Evolutionary conservation across 2,888 invertebrate genomes (phyloP).

Genomic region (Alcis repandata): DNA sequence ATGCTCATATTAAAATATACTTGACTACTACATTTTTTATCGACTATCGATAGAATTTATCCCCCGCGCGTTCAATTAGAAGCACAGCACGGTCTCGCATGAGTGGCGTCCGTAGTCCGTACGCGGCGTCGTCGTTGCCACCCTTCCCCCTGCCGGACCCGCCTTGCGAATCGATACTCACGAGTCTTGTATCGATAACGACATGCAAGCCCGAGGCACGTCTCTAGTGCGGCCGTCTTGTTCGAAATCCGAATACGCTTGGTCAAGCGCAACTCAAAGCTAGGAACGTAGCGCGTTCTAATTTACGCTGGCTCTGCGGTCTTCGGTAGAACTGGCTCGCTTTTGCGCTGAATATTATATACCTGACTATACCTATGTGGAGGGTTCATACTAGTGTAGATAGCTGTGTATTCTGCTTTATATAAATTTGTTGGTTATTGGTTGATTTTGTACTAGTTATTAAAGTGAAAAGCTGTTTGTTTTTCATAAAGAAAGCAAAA

Average conservation of each 20-base stretch:
- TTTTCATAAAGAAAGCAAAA: too few relatives aligned
- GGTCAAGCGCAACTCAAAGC: constrained; percentile 84
- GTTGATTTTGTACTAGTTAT: background rate
- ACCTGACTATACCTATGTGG: constrained; percentile 25
- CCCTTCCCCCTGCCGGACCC: constrained; percentile 54
- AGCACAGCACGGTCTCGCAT: constrained; percentile 78
- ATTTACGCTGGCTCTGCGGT: constrained; percentile 70
- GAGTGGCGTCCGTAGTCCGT: constrained; percentile 74
- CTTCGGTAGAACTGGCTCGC: constrained; percentile 44
- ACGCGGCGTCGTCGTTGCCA: constrained; percentile 62
- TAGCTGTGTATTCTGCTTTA: background rate
- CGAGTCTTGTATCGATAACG: constrained; percentile 72
- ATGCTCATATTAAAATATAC: too few relatives aligned
- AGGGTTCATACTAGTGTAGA: background rate
- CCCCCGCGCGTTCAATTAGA: constrained; percentile 78
- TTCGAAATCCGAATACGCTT: constrained; percentile 82
- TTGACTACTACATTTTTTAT: constrained; percentile 14
- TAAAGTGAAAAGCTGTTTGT: background rate
- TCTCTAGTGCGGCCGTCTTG: constrained; percentile 75
- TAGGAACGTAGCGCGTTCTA: constrained; percentile 73
- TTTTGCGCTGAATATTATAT: constrained; percentile 59
- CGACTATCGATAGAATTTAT: constrained; percentile 58
- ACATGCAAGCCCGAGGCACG: constrained; percentile 50
- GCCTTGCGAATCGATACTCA: constrained; percentile 74
- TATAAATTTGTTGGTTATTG: background rate